These are phyloP conservation scores for Helleia helle DNA, from an alignment of 2,888 invertebrate species.

Conservation along the genomic window DNA sequence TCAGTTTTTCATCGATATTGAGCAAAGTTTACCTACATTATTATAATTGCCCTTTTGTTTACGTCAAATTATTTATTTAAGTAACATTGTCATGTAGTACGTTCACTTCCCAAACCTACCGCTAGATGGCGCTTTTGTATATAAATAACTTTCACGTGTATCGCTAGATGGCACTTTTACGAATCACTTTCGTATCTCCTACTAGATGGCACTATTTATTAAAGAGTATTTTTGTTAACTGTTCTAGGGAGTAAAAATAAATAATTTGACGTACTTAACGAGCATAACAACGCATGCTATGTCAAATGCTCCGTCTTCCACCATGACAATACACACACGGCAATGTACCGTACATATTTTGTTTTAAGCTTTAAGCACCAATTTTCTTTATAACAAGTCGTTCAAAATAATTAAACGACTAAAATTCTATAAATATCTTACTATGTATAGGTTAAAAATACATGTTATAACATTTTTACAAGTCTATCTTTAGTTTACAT, in stretches of 20 bases:
- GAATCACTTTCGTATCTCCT: not conserved
- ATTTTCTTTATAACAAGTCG: conserved; percentile 75
- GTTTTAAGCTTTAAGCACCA: conserved; percentile 73
- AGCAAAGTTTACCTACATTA: conserved; percentile 74
- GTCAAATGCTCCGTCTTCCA: conserved; percentile 63
- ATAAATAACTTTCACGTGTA: not conserved
- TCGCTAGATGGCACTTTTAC: not conserved
- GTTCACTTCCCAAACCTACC: not conserved
- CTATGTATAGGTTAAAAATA: conserved; percentile 74
- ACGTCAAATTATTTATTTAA: conserved; percentile 38
- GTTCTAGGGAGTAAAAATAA: conserved; percentile 21
- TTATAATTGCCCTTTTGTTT: conserved; percentile 55
- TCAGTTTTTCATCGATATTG: conserved; percentile 71
- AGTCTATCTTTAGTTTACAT: conserved; percentile 62
- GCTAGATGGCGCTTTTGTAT: conserved; percentile 1
- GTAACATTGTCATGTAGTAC: not conserved
- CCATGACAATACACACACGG: conserved; percentile 65
- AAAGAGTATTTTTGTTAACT: not conserved
- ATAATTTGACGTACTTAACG: conserved; percentile 39
- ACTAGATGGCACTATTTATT: not conserved
- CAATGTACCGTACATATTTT: conserved; percentile 52
- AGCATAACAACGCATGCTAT: conserved; percentile 73
- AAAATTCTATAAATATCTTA: conserved; percentile 74
- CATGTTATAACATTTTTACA: conserved; percentile 73
- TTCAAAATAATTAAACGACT: conserved; percentile 75